Evolutionary conservation across 2,113 vertebrate species (phyloP).

Genomic region (Chionodraco myersi): DNA sequence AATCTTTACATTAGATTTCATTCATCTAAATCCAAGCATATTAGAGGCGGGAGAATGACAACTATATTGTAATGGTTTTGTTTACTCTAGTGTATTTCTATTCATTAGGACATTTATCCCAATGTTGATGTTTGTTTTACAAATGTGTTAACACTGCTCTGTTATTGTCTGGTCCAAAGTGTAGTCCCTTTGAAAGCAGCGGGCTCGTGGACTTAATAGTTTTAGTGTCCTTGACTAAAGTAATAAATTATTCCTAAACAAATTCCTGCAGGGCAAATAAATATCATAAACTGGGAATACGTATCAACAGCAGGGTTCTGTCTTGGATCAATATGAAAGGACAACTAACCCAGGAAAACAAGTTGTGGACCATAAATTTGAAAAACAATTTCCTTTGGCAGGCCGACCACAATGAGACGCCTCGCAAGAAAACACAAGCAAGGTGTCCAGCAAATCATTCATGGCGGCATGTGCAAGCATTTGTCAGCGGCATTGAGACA

Average conservation of each 20-base stretch:
- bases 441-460: slow-evolving; percentile 75
- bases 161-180: slow-evolving; percentile 25
- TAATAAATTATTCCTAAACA: slow-evolving; percentile 77
- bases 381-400: slow-evolving; percentile 67
- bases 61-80: background rate
- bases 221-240: slow-evolving; percentile 77
- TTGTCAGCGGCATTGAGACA: slow-evolving; percentile 65
- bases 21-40: background rate
- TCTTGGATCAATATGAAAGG: slow-evolving; percentile 77
- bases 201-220: slow-evolving; percentile 37
- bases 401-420: slow-evolving; percentile 50
- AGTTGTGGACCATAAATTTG: slow-evolving; percentile 77
- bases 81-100: background rate
- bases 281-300: slow-evolving; percentile 76
- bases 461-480: slow-evolving; percentile 49
- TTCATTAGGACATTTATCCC: background rate
- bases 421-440: slow-evolving; percentile 70
- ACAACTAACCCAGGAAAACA: slow-evolving; percentile 70
- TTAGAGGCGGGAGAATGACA: background rate
- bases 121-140: slow-evolving; percentile 16
- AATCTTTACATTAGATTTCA: background rate
- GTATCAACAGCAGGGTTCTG: slow-evolving; percentile 75
- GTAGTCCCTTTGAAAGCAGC: slow-evolving; percentile 52
- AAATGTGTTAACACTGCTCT: slow-evolving; percentile 9
- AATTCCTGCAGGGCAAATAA: slow-evolving; percentile 81